Conservation (phyloP, 1,140 invertebrate species). For the Capitella teleta region DNA sequence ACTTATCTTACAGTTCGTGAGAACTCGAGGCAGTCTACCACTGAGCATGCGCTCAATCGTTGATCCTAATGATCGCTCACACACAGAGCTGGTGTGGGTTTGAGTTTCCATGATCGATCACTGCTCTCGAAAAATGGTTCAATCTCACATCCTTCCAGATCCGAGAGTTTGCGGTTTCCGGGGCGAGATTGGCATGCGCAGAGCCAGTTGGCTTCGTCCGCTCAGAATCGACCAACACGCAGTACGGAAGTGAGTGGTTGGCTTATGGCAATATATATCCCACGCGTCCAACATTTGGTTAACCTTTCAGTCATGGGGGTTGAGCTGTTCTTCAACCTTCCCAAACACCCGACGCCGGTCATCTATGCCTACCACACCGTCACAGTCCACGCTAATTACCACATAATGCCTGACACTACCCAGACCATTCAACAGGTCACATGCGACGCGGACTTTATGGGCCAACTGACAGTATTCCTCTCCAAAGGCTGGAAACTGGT, state of each 20-base stretch:
- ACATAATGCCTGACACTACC: background rate
- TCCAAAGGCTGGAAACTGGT: conserved; percentile 8
- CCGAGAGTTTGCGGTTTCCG: background rate
- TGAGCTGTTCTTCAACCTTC: conserved; percentile 9
- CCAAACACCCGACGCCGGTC: background rate
- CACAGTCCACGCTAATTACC: conserved; percentile 1
- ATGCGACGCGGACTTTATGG: conserved; percentile 8
- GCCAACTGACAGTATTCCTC: conserved; percentile 7
- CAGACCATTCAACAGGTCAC: conserved; percentile 1
- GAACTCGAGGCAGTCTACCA: too few relatives aligned
- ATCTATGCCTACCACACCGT: conserved; percentile 7
- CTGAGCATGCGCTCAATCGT: too few relatives aligned
- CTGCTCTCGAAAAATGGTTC: too few relatives aligned
- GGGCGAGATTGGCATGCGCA: conserved; percentile 1
- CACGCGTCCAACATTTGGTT: background rate
- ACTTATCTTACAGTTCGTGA: too few relatives aligned
- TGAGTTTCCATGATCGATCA: too few relatives aligned
- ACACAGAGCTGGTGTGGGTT: too few relatives aligned
- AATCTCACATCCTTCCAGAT: conserved; percentile 7
- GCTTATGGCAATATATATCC: background rate
- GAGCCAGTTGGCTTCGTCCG: conserved; percentile 4
- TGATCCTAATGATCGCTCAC: too few relatives aligned
- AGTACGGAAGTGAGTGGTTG: conserved; percentile 2
- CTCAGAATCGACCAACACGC: conserved; percentile 2
- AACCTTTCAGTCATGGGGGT: conserved; percentile 8